Evolutionary conservation across 2,888 invertebrate genomes (phyloP).

Genomic region (Kryphioiulus occultus): DNA sequence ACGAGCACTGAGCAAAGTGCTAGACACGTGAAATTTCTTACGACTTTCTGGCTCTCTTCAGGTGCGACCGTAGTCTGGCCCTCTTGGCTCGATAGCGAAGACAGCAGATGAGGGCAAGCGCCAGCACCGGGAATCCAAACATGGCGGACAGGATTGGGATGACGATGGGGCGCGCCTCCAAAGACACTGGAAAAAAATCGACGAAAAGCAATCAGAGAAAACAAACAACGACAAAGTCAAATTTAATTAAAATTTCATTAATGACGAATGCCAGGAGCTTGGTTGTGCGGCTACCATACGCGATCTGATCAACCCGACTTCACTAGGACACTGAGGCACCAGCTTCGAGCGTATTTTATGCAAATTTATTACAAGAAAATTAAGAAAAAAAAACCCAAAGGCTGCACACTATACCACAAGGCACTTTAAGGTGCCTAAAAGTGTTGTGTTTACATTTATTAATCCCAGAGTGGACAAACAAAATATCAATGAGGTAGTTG

Average conservation of each 20-base stretch:
- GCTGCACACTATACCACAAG: no score
- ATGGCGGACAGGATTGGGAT: constrained; percentile 89
- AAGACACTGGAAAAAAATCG: constrained; percentile 73
- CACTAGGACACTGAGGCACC: no score
- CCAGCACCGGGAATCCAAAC: constrained; percentile 85
- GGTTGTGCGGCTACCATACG: background rate
- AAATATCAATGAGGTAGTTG: no score
- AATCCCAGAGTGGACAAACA: no score
- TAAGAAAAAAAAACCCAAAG: no score
- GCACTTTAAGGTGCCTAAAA: no score
- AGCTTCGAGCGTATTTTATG: no score
- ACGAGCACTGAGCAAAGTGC: background rate
- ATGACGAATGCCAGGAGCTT: background rate
- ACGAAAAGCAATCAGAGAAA: background rate
- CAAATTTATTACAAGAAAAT: no score
- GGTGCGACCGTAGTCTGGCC: constrained; percentile 70
- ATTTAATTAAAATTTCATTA: background rate
- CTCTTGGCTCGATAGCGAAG: constrained; percentile 81
- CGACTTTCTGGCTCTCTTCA: constrained; percentile 53
- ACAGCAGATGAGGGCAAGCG: constrained; percentile 86
- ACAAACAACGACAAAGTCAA: background rate
- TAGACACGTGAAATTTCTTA: constrained; percentile 44
- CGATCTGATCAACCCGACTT: background rate
- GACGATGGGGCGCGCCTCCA: constrained; percentile 77
- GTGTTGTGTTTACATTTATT: no score